Base-by-base conservation (phyloP, 1,140 invertebrate genomes). In the Gonioctena quinquepunctata region DNA sequence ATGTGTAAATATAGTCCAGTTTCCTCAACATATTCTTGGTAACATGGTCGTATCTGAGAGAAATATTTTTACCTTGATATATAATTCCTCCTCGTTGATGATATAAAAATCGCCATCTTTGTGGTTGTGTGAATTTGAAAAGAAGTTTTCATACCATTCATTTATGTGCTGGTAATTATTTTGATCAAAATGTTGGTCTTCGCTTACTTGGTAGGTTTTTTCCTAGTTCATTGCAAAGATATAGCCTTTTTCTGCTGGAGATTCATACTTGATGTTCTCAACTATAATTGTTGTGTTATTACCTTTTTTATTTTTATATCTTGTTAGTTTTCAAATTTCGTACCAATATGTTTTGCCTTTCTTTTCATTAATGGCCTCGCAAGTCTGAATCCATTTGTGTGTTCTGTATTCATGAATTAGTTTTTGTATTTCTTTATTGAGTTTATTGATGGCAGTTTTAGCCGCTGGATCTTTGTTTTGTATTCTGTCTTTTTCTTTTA, bases 351-450 rank as follows among this genome's bases (percentile, higher is more conserved):
- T 13, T 52, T 52, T 52, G n/a, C 16, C 50, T 16, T 16, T 50
- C 21, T 28, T 42, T 64, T 64, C 28, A 49, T 64, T 42, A 16
- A 64, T 64, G n/a, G 28, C 42, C 7, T 64, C 18, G 25, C 61
- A 64, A 48, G 21, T 42, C 13, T 64, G 18, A 21, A 64, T 48
- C 61, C 61, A 64, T 64, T 16, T 64, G 13, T 33, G 26, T 8
- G 19, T 52, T 52, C 50, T 52, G 16, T 18, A 52, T 52, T 52
- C 50, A 7, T 52, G 50, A 52, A 19, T 52, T 16, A 52, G 16
- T 13, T n/a, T n/a, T n/a, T n/a, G n/a, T n/a, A 42, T 42, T 42
- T 42, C n/a, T n/a, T n/a, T n/a, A n/a, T n/a, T n/a, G n/a, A n/a
- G n/a, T n/a, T n/a, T n/a, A n/a, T n/a, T n/a, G n/a, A n/a, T n/a